phyloP scores from a whole-genome alignment of 2,888 invertebrate genomes.

The Ischnus inquisitorius region DNA sequence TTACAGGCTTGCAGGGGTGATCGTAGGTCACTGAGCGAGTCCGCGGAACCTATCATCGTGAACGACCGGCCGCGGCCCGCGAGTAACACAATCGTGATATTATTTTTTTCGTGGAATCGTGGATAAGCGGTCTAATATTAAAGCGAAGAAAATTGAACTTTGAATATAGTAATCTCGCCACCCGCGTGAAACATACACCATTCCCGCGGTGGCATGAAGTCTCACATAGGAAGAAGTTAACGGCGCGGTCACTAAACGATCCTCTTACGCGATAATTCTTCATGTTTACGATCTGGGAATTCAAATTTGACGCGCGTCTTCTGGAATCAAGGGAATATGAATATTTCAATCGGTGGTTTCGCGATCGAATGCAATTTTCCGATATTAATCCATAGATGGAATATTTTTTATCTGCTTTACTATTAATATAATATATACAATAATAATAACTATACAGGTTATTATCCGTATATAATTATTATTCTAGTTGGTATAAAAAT shows the following conservation, averaged over 20 bases:
- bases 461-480: too few species aligned
- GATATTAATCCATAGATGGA: not conserved
- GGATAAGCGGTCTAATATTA: conserved; percentile 45
- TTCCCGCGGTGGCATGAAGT: not conserved
- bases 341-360: conserved; percentile 11
- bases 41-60: conserved; percentile 40
- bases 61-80: not conserved
- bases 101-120: conserved; percentile 60
- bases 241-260: conserved; percentile 9
- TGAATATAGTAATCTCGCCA: conserved; percentile 37
- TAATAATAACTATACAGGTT: too few species aligned
- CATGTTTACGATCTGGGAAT: not conserved
- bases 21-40: conserved; percentile 56
- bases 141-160: conserved; percentile 51
- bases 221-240: not conserved
- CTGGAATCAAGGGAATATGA: not conserved
- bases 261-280: not conserved
- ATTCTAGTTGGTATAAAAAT: too few species aligned
- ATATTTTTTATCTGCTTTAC: too few species aligned
- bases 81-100: conserved; percentile 58
- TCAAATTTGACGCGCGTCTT: conserved; percentile 11
- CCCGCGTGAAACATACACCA: not conserved
- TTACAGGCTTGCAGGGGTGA: conserved; percentile 37
- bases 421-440: too few species aligned
- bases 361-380: not conserved